Base-by-base conservation (phyloP, 2,888 invertebrate species). In the Cacoxenus indagator region DNA sequence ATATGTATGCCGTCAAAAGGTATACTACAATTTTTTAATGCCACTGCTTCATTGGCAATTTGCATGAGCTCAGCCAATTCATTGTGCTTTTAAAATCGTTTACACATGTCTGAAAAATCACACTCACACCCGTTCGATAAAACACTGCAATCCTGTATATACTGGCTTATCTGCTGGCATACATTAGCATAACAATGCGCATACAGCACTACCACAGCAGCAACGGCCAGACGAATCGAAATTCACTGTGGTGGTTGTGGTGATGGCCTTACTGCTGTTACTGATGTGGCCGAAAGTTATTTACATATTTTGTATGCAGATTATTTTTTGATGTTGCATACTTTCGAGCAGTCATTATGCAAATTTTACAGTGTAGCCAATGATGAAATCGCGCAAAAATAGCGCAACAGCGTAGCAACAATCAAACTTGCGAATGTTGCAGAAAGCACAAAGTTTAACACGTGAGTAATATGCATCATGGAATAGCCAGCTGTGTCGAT, bases 111-210 rank as follows among this genome's bases (percentile, higher is more conserved):
- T 4, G 22, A 17, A n/a, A 51, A 37, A 11, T 9, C 8, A 19
- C 51, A 37, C 8, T 8, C 14, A 11, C 37, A 14, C 14, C 14
- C 8, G 51, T 8, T 8, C 22, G 24, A 9, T 19, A 51, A 22
- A 22, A 17, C 51, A 51, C 17, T 51, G 51, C 51, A 22, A 22
- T 51, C 22, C 37, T n/a, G n/a, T n/a, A n/a, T n/a, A n/a, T n/a
- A n/a, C n/a, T 17, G 59, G 37, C 59, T 59, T 59, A 59, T 59
- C 59, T 29, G 8, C n/a, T 14, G 8, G 61, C 45, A 62, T 62
- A 62, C 9, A 62, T 62, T 62, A 62, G 61, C 61, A 62, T 62
- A 62, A 62, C 61, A 62, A 62, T 62, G 61, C 8, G 17, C 59
- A 8, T 5, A n/a, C 17, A 29, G 6, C 11, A 37, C 37, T 5